Evolutionary conservation across 2,888 invertebrate genomes (phyloP).

Genomic region (Metacarcinus magister): DNA sequence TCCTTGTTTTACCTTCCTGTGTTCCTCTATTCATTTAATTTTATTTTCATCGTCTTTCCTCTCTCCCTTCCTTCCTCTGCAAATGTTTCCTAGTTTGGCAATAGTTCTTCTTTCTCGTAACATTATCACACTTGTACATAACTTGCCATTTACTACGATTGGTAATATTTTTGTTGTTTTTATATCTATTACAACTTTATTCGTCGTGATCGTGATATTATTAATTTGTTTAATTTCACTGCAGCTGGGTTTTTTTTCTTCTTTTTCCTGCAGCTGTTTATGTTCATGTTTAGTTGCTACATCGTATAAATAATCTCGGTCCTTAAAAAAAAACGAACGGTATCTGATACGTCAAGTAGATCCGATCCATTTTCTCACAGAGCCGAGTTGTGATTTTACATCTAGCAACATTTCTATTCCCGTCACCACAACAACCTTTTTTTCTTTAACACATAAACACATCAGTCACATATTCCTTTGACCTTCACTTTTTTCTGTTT

Average conservation of each 20-base stretch:
- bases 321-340: neutral
- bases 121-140: neutral
- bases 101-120: neutral
- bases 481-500: neutral
- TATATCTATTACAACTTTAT: neutral
- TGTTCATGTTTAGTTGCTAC: neutral
- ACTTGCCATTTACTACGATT: neutral
- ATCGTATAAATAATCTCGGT: neutral
- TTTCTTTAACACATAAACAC: neutral
- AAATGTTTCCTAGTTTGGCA: conserved; percentile 1
- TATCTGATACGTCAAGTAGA: neutral
- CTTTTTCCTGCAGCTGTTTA: neutral
- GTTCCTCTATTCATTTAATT: neutral
- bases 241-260: neutral
- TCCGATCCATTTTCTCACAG: too few species aligned
- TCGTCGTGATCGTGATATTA: neutral
- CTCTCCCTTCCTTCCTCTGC: neutral
- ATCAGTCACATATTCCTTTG: neutral
- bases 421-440: neutral
- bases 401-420: neutral
- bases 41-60: neutral
- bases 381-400: too few species aligned
- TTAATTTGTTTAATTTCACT: neutral
- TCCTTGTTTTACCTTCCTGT: neutral
- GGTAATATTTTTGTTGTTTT: neutral